phyloP scores from a whole-genome alignment of 2,113 vertebrate genomes.

The Lagopus leucura region DNA sequence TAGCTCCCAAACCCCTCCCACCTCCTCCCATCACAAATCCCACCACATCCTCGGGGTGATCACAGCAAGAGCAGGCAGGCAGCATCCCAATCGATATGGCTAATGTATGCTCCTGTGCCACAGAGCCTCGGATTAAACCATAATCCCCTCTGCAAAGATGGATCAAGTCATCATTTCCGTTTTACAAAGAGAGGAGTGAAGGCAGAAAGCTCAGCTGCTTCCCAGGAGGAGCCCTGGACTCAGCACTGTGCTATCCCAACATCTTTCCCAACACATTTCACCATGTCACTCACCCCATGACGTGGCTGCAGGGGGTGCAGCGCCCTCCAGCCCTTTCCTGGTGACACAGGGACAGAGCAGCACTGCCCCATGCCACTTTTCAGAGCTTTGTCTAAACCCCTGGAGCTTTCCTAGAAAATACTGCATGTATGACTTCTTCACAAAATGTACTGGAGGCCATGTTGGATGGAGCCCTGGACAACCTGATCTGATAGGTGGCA shows the following conservation, averaged over 20 bases:
- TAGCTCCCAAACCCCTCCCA: not conserved
- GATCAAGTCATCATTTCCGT: slow-evolving; percentile 26
- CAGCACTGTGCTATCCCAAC: not conserved
- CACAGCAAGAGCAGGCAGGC: not conserved
- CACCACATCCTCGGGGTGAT: accelerated
- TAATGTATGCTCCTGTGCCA: not conserved
- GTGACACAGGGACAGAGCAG: not conserved
- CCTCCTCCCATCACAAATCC: not conserved
- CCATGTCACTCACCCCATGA: accelerated
- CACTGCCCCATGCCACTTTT: not conserved
- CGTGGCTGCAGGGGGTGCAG: not conserved
- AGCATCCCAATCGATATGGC: not conserved
- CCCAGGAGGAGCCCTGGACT: not conserved
- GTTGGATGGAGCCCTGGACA: not conserved
- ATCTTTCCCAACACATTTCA: not conserved
- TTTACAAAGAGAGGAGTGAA: slow-evolving; percentile 18
- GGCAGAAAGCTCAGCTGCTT: slow-evolving; percentile 13
- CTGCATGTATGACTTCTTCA: not conserved
- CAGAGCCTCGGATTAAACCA: not conserved
- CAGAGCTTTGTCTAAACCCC: not conserved
- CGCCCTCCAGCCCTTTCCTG: not conserved
- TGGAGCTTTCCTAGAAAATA: not conserved
- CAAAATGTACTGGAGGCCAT: accelerated
- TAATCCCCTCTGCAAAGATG: not conserved
- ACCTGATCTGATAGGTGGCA: not conserved